A percentile compares a stretch with the other conserved stretches of the same genome.
These are phyloP conservation scores for Heliconius erato DNA, from an alignment of 2,888 invertebrate species.

Conservation along the genomic window DNA sequence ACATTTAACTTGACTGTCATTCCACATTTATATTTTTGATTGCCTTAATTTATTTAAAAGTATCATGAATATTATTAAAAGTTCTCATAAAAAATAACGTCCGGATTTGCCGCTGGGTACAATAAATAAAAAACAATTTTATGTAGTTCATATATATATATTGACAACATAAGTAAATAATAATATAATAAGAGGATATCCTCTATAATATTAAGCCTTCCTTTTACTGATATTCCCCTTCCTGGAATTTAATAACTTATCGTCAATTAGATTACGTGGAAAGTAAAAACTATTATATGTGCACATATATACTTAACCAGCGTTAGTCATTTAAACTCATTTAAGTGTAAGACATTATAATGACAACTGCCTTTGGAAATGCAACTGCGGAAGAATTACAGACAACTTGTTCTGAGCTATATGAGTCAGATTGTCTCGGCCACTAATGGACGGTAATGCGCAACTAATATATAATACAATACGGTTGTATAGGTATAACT, in stretches of 20 bases:
- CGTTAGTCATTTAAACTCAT: slow-evolving; percentile 39
- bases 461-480: slow-evolving; percentile 26
- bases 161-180: background rate
- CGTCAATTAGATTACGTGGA: slow-evolving; percentile 15
- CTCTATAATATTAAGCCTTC: slow-evolving; percentile 8
- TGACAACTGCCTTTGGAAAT: slow-evolving; percentile 44
- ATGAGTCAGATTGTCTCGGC: slow-evolving; percentile 39
- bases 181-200: slow-evolving; percentile 28
- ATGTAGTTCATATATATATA: background rate
- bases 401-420: slow-evolving; percentile 37
- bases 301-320: background rate
- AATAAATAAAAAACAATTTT: background rate
- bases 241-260: slow-evolving; percentile 20
- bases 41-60: no score
- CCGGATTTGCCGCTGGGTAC: background rate
- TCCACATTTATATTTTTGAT: no score
- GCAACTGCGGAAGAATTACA: slow-evolving; percentile 41
- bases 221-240: slow-evolving; percentile 7
- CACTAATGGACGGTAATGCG: slow-evolving; percentile 42
- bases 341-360: slow-evolving; percentile 40
- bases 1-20: no score
- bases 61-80: background rate
- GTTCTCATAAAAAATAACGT: background rate
- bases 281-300: slow-evolving; percentile 12
- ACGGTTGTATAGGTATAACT: background rate